Conservation (phyloP, 2,113 vertebrate species). For the Pelobates fuscus region DNA sequence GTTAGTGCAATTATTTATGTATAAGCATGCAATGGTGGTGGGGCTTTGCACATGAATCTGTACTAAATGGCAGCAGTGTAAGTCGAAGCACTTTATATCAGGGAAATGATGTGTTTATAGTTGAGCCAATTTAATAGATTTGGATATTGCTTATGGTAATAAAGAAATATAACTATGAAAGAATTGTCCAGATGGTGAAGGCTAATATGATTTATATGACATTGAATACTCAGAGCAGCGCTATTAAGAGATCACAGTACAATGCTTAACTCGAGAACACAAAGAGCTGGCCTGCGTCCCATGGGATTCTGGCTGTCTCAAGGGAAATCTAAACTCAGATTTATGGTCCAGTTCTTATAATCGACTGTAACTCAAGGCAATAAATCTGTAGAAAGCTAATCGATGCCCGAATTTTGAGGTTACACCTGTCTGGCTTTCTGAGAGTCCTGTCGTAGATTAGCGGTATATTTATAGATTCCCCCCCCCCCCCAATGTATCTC, state of each 20-base stretch:
- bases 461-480: too few relatives aligned
- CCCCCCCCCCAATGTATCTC: too few relatives aligned
- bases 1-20: too few relatives aligned
- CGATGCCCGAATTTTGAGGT: too few relatives aligned
- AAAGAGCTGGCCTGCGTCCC: too few relatives aligned
- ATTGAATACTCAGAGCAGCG: background rate
- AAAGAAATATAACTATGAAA: conserved; percentile 22
- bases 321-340: background rate
- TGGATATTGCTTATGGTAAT: background rate
- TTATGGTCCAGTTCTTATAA: background rate
- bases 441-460: too few relatives aligned
- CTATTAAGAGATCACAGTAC: conserved; percentile 4
- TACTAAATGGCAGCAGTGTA: background rate
- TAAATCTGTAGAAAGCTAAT: background rate
- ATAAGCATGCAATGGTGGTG: too few relatives aligned
- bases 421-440: too few relatives aligned
- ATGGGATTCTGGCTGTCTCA: too few relatives aligned
- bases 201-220: conserved; percentile 2
- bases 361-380: background rate
- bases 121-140: conserved; percentile 12
- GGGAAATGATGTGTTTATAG: conserved; percentile 12
- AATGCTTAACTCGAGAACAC: background rate
- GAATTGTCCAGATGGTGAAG: conserved; percentile 23
- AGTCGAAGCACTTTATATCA: background rate
- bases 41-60: background rate